Conservation (phyloP, 2,888 invertebrate species). For the Nemurella pictetii region DNA sequence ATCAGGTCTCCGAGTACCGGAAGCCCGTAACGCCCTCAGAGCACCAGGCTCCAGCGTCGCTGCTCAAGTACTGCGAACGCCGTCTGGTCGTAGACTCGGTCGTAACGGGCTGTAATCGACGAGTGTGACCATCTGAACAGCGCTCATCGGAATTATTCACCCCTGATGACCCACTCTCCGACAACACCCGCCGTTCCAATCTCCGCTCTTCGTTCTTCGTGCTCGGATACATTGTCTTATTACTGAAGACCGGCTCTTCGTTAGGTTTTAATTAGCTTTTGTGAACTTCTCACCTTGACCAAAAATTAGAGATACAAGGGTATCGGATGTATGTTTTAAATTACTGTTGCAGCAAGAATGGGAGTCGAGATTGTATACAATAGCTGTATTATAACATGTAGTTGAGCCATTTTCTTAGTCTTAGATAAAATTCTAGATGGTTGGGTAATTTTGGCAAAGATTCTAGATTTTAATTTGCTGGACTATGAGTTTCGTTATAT, state of each 20-base stretch:
- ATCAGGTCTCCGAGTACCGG: background rate
- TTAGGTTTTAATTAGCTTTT: background rate
- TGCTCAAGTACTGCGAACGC: background rate
- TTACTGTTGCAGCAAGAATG: background rate
- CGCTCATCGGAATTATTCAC: background rate
- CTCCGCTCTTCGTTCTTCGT: background rate
- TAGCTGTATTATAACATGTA: no score
- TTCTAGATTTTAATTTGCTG: background rate
- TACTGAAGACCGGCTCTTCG: background rate
- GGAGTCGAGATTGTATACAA: background rate
- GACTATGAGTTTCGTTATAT: no score
- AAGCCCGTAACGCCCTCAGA: background rate
- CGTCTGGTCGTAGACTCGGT: background rate
- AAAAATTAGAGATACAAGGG: background rate
- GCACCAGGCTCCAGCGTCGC: background rate
- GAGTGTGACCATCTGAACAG: background rate
- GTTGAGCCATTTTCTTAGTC: background rate
- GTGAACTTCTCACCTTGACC: background rate
- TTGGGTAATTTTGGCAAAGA: background rate
- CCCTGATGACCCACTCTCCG: background rate
- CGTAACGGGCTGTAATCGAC: background rate
- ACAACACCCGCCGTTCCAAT: no score
- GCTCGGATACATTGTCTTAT: background rate
- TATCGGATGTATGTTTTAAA: background rate
- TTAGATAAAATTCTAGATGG: background rate